Percentiles rank a stretch among this genome's conserved stretches.
Evolutionary conservation across 2,113 vertebrate genomes (phyloP).

Genomic region (Xenopus tropicalis): UCB_Xtro_10.0 CM004445.2:52674001-52674500

Average conservation of each 20-base stretch:
- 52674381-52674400: slow-evolving; percentile 77
- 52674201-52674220: slow-evolving; percentile 64
- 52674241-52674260: slow-evolving; percentile 52
- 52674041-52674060: slow-evolving; percentile 73
- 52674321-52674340: slow-evolving; percentile 51
- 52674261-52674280: slow-evolving; percentile 49
- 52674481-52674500: no score
- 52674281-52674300: slow-evolving; percentile 56
- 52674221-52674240: slow-evolving; percentile 59
- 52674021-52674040: slow-evolving; percentile 85
- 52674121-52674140: slow-evolving; percentile 86
- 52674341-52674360: slow-evolving; percentile 53
- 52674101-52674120: slow-evolving; percentile 83
- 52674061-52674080: slow-evolving; percentile 79
- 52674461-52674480: no score
- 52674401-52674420: slow-evolving; percentile 74
- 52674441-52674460: no score
- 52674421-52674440: no score
- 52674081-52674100: slow-evolving; percentile 90
- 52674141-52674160: slow-evolving; percentile 78
- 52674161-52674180: slow-evolving; percentile 83
- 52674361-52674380: slow-evolving; percentile 52
- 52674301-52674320: slow-evolving; percentile 55
- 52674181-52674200: slow-evolving; percentile 62
- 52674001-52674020: slow-evolving; percentile 80